phyloP scores from a whole-genome alignment of 2,797 vertebrate species.

The Gallinago stenura region DNA sequence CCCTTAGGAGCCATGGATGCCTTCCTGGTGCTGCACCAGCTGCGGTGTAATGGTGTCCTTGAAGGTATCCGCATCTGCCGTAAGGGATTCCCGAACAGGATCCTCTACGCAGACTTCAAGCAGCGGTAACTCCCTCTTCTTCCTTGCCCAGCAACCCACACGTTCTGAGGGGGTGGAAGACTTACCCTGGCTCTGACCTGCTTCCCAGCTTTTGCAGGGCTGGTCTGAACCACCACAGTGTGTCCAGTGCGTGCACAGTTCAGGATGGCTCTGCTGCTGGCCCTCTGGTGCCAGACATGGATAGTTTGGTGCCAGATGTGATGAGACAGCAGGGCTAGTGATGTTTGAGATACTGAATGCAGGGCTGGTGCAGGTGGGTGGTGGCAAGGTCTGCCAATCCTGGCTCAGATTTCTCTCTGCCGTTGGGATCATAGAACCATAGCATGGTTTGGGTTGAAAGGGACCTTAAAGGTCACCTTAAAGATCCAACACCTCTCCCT shows the following conservation, averaged over 20 bases:
- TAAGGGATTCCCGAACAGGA: constrained; percentile 93
- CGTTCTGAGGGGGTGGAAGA: neutral
- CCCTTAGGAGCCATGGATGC: constrained; percentile 88
- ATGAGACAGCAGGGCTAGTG: neutral
- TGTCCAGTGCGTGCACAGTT: accelerated
- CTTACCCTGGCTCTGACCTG: neutral
- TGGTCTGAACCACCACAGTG: neutral
- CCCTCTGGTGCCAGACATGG: neutral
- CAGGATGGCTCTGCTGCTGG: neutral
- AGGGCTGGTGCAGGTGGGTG: neutral
- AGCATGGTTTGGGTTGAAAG: no score
- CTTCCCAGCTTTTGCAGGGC: neutral
- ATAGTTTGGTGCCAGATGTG: neutral
- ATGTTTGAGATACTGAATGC: neutral
- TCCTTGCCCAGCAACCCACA: accelerated
- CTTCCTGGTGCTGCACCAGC: constrained; percentile 92
- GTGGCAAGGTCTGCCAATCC: neutral
- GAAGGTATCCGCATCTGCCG: constrained; percentile 95
- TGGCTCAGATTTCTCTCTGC: neutral
- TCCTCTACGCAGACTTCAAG: constrained; percentile 91
- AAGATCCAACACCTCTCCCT: no score
- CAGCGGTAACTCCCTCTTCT: constrained; percentile 83
- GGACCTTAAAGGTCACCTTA: no score
- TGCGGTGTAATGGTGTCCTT: constrained; percentile 92
- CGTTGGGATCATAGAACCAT: neutral